Percentiles rank a stretch among this genome's conserved stretches.
Evolutionary conservation across 2,888 invertebrate species (phyloP).

Genomic region (Danaus chrysippus): DNA sequence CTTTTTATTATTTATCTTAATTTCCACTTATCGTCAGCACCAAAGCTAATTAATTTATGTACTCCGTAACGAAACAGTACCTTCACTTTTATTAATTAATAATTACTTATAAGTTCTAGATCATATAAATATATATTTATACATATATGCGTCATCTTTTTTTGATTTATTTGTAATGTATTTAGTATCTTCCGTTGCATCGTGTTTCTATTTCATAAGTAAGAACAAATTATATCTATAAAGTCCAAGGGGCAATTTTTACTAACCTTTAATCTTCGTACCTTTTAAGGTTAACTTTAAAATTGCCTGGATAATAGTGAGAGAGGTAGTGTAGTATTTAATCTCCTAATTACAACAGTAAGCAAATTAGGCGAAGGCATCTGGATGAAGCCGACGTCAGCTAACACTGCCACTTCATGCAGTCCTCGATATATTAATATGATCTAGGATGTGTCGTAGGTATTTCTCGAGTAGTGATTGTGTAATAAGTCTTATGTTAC

Average conservation of each 20-base stretch:
- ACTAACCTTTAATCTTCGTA: conserved; percentile 61
- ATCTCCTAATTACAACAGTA: conserved; percentile 57
- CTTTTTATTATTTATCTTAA: not conserved
- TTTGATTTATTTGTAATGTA: conserved; percentile 15
- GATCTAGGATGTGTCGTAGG: conserved; percentile 78
- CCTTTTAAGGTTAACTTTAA: conserved; percentile 53
- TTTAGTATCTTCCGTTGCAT: conserved; percentile 9
- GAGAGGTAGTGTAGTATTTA: conserved; percentile 72
- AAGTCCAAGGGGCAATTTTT: conserved; percentile 53
- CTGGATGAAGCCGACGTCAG: conserved; percentile 42
- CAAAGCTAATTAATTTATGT: not conserved
- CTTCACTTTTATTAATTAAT: conserved; percentile 37
- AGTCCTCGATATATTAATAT: conserved; percentile 74
- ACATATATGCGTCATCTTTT: conserved; percentile 12
- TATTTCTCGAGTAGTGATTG: conserved; percentile 77
- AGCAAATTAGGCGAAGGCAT: conserved; percentile 48
- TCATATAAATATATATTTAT: conserved; percentile 75
- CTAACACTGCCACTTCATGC: conserved; percentile 61
- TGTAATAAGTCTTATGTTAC: conserved; percentile 75
- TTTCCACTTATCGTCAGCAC: not conserved
- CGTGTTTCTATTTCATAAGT: not conserved
- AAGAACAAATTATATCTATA: conserved; percentile 36
- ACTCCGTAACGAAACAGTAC: not conserved
- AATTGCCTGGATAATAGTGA: conserved; percentile 72
- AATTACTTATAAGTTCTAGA: conserved; percentile 74